phyloP scores from a whole-genome alignment of 2,797 vertebrate genomes.

The Sus cebifrons region DNA sequence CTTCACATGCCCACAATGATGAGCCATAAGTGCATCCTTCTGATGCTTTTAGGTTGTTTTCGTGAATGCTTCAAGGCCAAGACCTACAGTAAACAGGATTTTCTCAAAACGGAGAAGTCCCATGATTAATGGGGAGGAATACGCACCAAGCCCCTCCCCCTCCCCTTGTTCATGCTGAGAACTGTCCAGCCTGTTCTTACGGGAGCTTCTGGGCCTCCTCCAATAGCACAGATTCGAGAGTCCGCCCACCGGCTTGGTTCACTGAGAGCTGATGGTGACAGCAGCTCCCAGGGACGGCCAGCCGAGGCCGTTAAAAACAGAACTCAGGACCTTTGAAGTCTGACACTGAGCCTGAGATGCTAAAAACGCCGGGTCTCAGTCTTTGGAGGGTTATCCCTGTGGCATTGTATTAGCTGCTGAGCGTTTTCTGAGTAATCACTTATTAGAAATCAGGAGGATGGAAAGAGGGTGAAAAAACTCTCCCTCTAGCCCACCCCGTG shows the following conservation, averaged over 20 bases:
- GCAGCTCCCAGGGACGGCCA: not conserved
- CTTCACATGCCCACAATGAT: not conserved
- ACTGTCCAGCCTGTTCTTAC: not conserved
- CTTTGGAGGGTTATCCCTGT: conserved; percentile 20
- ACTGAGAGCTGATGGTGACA: not conserved
- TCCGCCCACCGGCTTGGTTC: not conserved
- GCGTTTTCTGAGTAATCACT: conserved; percentile 58
- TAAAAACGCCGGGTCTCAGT: not conserved
- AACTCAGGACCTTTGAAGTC: not conserved
- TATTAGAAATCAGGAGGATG: conserved; percentile 54
- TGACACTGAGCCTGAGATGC: not conserved
- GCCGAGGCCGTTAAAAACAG: not conserved
- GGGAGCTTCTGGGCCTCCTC: not conserved
- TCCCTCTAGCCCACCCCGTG: not conserved
- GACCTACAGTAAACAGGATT: not conserved
- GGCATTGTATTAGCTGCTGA: conserved; percentile 55
- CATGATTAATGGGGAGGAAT: not conserved
- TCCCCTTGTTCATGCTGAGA: not conserved
- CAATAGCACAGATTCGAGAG: not conserved
- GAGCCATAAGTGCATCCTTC: not conserved
- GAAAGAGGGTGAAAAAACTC: conserved; percentile 57
- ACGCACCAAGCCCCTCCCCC: not conserved
- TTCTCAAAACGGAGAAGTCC: conserved; percentile 49
- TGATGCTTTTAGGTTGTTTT: not conserved
- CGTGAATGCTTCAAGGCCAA: conserved; percentile 30